Base-by-base conservation (phyloP, 2,113 vertebrate species). In the Suricata suricatta region DNA sequence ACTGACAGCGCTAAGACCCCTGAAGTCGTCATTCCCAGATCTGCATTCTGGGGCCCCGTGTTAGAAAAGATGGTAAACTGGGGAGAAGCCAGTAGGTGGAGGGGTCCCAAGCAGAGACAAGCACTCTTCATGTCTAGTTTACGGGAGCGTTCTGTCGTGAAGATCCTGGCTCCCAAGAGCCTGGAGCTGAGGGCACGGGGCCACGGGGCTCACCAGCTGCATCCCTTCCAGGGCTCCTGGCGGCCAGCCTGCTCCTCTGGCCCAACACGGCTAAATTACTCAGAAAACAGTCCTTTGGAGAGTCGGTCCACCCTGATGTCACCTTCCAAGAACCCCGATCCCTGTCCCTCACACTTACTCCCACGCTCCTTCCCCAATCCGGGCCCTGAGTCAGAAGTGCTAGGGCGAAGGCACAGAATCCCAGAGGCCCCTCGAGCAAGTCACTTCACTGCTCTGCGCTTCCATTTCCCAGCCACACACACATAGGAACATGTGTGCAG, bases 281-380 rank as follows among this genome's bases (percentile, higher is more conserved):
- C 88, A 83, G 79, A 35, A 92, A 93, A 93, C 23, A 35, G 63
- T 14, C 52, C 60, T 79, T 71, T 52, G 85, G 52, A 69, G 86
- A 82, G 74, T 44, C 14, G 0, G 31, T 60, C 52, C 25, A 35
- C 16, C n/a, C 44, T 29, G 44, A 41, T 60, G 33, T 44, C 71
- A 60, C 64, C 54, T 87, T 47, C 71, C 80, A 52, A 69, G 57
- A 66, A 27, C 14, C 86, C 38, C 57, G 66, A 16, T 9, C 74
- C n/a, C 41, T 54, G 57, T 35, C 10, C 50, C 31, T 54, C 16
- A 10, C 16, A 11, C 44, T 69, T 3, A 57, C 74, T 57, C 52
- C 31, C 17, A 31, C 5, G 12, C 8, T 74, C 57, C 50, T 64
- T 83, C 41, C 17, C 7, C 31, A 23, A 11, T 31, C 29, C 63